Evolutionary conservation across 2,888 invertebrate genomes (phyloP).

Genomic region (Lasioglossum villosulum): DNA sequence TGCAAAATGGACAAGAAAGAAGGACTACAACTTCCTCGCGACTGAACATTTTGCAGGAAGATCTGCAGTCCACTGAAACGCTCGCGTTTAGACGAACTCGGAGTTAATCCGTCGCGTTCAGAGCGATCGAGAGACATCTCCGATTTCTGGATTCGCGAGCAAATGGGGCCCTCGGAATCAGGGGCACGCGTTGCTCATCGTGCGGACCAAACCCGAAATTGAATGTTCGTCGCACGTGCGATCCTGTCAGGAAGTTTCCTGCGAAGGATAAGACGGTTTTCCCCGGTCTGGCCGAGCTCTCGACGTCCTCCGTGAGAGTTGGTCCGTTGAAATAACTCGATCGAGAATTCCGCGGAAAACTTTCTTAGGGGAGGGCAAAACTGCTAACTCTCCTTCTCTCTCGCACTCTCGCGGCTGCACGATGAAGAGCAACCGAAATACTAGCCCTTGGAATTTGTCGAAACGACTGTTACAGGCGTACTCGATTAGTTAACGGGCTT

Average conservation of each 20-base stretch:
- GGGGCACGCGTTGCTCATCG: not conserved
- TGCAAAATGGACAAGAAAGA: no score
- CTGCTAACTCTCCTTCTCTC: not conserved
- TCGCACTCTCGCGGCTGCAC: not conserved
- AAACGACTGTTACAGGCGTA: not conserved
- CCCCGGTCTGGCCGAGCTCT: not conserved
- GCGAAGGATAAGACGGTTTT: not conserved
- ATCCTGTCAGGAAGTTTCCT: slow-evolving; percentile 17
- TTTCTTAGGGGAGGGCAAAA: not conserved
- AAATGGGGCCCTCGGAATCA: not conserved
- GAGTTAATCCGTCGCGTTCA: no score
- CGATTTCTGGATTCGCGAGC: not conserved
- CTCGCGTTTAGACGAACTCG: no score
- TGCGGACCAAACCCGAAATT: slow-evolving; percentile 11
- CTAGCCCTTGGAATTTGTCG: not conserved
- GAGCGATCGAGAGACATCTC: no score
- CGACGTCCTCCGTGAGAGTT: not conserved
- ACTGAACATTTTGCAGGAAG: no score
- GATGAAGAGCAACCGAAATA: not conserved
- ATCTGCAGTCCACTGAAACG: no score
- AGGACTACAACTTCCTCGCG: no score
- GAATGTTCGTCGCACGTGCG: slow-evolving; percentile 24
- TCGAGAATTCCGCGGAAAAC: slow-evolving; percentile 14
- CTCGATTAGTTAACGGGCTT: slow-evolving; percentile 34
- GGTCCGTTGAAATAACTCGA: slow-evolving; percentile 17